phyloP scores from a whole-genome alignment of 2,888 invertebrate genomes.

The Sphinx pinastri region DNA sequence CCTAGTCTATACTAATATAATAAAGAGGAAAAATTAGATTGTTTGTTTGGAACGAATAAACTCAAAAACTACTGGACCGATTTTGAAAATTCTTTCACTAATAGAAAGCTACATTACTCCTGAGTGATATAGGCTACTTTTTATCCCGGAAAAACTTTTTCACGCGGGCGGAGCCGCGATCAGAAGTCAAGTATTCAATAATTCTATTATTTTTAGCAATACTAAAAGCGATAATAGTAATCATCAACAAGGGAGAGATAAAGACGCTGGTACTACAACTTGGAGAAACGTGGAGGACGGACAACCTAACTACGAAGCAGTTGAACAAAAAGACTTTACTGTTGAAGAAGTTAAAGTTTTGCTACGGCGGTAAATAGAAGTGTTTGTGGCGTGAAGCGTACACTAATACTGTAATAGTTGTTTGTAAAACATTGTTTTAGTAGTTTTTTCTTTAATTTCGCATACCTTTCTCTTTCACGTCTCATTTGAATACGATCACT shows the following conservation, averaged over 20 bases:
- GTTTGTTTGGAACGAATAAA: too few species aligned
- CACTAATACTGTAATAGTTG: not conserved
- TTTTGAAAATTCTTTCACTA: too few species aligned
- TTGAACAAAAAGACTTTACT: constrained; percentile 48
- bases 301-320: constrained; percentile 45
- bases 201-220: constrained; percentile 41
- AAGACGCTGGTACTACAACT: constrained; percentile 41
- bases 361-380: constrained; percentile 45
- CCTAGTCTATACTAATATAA: too few species aligned
- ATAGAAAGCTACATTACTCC: too few species aligned
- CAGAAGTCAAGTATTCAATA: constrained; percentile 27
- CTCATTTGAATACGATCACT: too few species aligned
- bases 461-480: too few species aligned
- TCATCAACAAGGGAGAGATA: constrained; percentile 40
- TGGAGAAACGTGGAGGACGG: constrained; percentile 43
- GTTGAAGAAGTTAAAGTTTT: constrained; percentile 50
- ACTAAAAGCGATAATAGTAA: constrained; percentile 42
- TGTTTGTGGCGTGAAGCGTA: not conserved
- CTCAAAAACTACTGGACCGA: too few species aligned
- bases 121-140: too few species aligned
- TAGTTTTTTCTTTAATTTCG: not conserved
- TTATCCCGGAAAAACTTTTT: too few species aligned
- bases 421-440: not conserved
- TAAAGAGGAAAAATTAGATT: too few species aligned
- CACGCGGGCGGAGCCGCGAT: too few species aligned